phyloP scores from a whole-genome alignment of 1,140 invertebrate genomes.

The Rhysida immarginata region DNA sequence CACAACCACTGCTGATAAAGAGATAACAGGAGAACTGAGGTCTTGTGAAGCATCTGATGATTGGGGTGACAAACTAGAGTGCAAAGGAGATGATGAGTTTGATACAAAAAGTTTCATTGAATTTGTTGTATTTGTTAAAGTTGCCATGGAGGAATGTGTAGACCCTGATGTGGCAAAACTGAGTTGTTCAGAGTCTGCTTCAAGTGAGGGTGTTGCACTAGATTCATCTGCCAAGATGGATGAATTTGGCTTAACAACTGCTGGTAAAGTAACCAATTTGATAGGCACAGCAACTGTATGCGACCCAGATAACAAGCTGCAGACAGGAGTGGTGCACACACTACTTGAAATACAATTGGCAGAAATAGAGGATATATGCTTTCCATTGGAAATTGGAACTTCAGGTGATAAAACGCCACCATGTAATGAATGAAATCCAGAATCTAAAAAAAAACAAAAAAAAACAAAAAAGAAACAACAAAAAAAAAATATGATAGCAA shows the following conservation, averaged over 20 bases:
- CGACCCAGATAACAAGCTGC: background rate
- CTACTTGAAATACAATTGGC: background rate
- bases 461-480: no score
- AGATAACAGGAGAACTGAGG: background rate
- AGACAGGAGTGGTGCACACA: background rate
- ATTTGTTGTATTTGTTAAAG: background rate
- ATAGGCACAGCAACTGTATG: background rate
- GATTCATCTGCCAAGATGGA: background rate
- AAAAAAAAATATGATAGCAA: no score
- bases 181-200: background rate
- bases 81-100: background rate
- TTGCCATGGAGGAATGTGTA: background rate
- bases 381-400: no score
- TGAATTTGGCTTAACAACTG: background rate
- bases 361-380: no score
- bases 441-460: no score
- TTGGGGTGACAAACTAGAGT: background rate
- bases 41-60: background rate
- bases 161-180: background rate
- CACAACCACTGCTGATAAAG: conserved; percentile 10
- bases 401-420: no score
- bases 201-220: background rate
- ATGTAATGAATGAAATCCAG: no score
- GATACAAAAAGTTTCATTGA: background rate
- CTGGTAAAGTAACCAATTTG: background rate